phyloP scores from a whole-genome alignment of 2,113 vertebrate species.

The Nesoenas mayeri region DNA sequence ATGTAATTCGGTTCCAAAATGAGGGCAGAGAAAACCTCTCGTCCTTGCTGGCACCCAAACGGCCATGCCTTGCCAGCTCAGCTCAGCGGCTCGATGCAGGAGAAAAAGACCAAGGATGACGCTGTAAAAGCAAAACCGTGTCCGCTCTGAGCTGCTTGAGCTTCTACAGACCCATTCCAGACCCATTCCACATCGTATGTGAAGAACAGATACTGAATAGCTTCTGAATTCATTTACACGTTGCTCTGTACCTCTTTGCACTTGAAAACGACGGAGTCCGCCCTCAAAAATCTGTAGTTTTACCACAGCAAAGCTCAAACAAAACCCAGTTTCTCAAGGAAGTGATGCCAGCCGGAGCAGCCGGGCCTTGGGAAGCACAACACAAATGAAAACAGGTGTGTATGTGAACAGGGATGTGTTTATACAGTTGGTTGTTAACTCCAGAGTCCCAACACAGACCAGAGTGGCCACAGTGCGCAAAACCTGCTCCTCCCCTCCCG shows the following conservation, averaged over 20 bases:
- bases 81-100: too few species aligned
- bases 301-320: background rate
- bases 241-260: accelerated
- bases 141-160: background rate
- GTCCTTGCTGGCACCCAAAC: background rate
- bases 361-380: background rate
- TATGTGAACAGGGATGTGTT: accelerated
- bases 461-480: background rate
- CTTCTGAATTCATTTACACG: background rate
- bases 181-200: accelerated
- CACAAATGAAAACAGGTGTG: accelerated
- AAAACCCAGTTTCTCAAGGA: background rate
- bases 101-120: background rate
- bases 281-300: background rate
- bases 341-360: background rate
- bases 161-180: background rate
- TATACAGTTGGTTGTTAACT: background rate
- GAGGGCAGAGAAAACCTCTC: background rate
- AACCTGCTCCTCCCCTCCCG: background rate
- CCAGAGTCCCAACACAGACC: background rate
- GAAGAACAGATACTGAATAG: background rate
- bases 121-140: accelerated
- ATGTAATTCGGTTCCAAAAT: background rate
- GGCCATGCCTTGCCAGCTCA: background rate
- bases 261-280: background rate